A percentile compares a stretch with the other conserved stretches of the same genome.
Conservation (phyloP, 2,113 vertebrate species). For the Microcebus tavaratra region DNA sequence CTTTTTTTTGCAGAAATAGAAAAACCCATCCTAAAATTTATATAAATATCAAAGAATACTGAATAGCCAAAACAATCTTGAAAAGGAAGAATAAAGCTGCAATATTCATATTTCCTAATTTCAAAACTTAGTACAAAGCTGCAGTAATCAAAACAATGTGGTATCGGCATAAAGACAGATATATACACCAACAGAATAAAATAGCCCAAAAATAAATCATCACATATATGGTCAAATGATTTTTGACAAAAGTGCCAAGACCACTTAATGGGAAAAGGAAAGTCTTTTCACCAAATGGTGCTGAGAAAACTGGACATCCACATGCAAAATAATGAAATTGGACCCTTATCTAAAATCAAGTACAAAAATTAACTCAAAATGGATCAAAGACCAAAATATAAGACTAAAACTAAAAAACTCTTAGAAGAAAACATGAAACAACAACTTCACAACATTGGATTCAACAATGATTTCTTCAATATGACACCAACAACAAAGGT, state of each 20-base stretch:
- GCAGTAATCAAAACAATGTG: not conserved
- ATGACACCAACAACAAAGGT: not conserved
- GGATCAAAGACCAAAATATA: not conserved
- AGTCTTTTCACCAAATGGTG: not conserved
- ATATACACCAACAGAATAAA: not conserved
- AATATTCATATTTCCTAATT: not conserved
- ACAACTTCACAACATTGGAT: not conserved
- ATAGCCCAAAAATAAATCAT: not conserved
- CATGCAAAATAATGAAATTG: not conserved
- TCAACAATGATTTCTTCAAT: not conserved
- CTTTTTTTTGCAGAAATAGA: not conserved
- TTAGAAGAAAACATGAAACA: not conserved
- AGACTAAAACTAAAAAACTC: not conserved
- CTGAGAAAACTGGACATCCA: not conserved
- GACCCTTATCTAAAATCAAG: not conserved
- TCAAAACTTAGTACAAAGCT: not conserved
- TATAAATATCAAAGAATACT: not conserved
- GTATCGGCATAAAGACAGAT: not conserved
- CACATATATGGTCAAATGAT: not conserved
- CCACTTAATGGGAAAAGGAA: not conserved
- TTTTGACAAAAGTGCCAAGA: not conserved
- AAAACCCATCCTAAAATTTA: not conserved
- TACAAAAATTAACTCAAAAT: not conserved
- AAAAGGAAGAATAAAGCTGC: not conserved
- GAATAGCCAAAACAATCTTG: not conserved